These are phyloP conservation scores for Artemia franciscana DNA, from an alignment of 1,140 invertebrate species.

Conservation along the genomic window DNA sequence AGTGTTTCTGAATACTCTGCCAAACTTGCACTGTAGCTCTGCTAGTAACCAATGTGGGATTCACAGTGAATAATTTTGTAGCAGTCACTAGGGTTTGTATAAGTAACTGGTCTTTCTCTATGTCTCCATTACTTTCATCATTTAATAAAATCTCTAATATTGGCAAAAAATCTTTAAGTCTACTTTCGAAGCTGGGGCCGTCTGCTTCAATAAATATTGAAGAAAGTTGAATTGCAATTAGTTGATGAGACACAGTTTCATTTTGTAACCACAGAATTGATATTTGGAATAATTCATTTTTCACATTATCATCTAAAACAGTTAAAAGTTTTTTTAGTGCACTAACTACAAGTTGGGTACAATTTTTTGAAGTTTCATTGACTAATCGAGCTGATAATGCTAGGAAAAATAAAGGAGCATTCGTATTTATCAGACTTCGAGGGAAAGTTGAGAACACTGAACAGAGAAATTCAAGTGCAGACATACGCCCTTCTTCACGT, in stretches of 20 bases:
- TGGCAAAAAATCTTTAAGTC: constrained; percentile 30
- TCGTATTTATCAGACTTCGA: constrained; percentile 25
- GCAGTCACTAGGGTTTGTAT: constrained; percentile 39
- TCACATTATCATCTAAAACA: constrained; percentile 27
- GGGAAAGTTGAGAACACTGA: constrained; percentile 50
- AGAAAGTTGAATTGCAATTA: constrained; percentile 33
- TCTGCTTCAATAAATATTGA: constrained; percentile 47
- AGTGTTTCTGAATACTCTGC: constrained; percentile 25
- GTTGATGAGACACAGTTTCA: constrained; percentile 34
- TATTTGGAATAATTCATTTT: constrained; percentile 33
- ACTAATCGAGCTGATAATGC: constrained; percentile 41
- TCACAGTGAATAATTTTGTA: constrained; percentile 33
- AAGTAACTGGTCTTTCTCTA: constrained; percentile 38
- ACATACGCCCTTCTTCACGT: constrained; percentile 48
- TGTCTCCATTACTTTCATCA: constrained; percentile 16
- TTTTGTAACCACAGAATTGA: constrained; percentile 38
- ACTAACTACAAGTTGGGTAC: constrained; percentile 35
- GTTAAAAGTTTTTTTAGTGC: constrained; percentile 36
- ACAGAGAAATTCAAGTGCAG: constrained; percentile 58
- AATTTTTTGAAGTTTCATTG: constrained; percentile 42
- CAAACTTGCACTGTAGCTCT: constrained; percentile 24
- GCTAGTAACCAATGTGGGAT: constrained; percentile 24
- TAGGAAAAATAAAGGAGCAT: constrained; percentile 42
- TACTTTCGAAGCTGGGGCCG: constrained; percentile 32
- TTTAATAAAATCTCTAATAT: constrained; percentile 18